phyloP scores from a whole-genome alignment of 1,140 invertebrate genomes.

The Trichonephila clavipes region DNA sequence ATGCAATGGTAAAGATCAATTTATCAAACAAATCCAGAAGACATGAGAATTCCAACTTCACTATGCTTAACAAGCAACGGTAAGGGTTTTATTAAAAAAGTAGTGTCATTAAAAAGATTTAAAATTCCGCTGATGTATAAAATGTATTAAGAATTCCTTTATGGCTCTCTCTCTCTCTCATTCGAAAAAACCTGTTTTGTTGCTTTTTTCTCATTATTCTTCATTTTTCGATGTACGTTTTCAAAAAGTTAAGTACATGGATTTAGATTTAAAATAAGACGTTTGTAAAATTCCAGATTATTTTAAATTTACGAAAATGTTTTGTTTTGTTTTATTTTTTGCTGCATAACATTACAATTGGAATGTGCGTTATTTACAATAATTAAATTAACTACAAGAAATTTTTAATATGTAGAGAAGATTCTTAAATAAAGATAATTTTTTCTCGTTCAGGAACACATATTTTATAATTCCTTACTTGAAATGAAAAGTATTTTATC shows the following conservation, averaged over 20 bases:
- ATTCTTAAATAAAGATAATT: neutral
- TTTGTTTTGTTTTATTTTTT: no score
- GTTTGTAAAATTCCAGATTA: neutral
- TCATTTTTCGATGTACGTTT: neutral
- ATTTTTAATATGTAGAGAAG: neutral
- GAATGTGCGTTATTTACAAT: neutral
- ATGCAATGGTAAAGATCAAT: constrained; percentile 48
- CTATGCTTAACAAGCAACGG: neutral
- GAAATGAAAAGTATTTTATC: no score
- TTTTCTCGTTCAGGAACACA: no score
- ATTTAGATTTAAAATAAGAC: neutral
- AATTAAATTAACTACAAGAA: neutral
- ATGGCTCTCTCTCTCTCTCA: neutral
- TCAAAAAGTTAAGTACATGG: neutral
- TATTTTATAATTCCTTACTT: no score
- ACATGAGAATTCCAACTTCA: constrained; percentile 30
- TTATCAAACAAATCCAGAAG: constrained; percentile 49
- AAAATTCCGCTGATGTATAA: constrained; percentile 22
- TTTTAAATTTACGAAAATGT: neutral
- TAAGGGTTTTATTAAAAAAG: neutral
- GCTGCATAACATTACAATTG: no score
- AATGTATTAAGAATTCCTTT: constrained; percentile 36
- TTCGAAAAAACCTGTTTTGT: neutral
- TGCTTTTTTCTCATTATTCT: neutral
- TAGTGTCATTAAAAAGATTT: constrained; percentile 35